Percentiles rank a stretch among this genome's conserved stretches.
phyloP scores from a whole-genome alignment of 2,113 vertebrate genomes.

The Agelaius phoeniceus region DNA sequence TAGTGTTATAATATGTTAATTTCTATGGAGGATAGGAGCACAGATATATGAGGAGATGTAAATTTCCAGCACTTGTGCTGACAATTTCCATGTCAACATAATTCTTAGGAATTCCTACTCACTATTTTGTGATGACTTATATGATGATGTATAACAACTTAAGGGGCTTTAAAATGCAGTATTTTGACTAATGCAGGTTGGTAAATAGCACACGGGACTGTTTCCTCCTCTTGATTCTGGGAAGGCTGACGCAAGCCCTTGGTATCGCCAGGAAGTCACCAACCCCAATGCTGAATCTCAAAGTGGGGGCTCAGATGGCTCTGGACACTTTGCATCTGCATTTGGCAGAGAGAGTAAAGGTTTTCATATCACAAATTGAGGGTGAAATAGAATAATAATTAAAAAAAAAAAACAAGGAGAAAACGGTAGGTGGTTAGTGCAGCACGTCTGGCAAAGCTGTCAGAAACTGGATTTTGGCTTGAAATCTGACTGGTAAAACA shows the following conservation, averaged over 20 bases:
- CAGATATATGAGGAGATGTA: conserved; percentile 80
- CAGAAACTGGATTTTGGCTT: not conserved
- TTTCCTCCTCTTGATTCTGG: conserved; percentile 61
- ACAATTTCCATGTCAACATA: conserved; percentile 83
- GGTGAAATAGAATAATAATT: not conserved
- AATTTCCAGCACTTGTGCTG: conserved; percentile 80
- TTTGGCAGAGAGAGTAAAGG: not conserved
- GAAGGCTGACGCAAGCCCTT: conserved; percentile 50
- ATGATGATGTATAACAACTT: conserved; percentile 85
- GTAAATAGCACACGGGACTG: conserved; percentile 76
- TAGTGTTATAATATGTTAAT: conserved; percentile 85
- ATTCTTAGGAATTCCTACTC: conserved; percentile 78
- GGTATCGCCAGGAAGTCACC: conserved; percentile 52
- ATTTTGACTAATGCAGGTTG: conserved; percentile 82
- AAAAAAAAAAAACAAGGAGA: accelerated
- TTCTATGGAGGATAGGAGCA: conserved; percentile 73
- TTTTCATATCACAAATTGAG: not conserved
- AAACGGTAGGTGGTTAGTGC: accelerated
- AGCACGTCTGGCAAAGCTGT: not conserved
- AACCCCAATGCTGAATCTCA: not conserved
- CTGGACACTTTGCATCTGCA: not conserved
- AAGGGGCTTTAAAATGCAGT: conserved; percentile 82
- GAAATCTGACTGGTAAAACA: not conserved
- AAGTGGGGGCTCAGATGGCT: not conserved
- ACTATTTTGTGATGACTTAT: conserved; percentile 82